Evolutionary conservation across 2,113 vertebrate species (phyloP), one percentile per base, ranked within the genome.

Genomic region (Camarhynchus parvulus): DNA sequence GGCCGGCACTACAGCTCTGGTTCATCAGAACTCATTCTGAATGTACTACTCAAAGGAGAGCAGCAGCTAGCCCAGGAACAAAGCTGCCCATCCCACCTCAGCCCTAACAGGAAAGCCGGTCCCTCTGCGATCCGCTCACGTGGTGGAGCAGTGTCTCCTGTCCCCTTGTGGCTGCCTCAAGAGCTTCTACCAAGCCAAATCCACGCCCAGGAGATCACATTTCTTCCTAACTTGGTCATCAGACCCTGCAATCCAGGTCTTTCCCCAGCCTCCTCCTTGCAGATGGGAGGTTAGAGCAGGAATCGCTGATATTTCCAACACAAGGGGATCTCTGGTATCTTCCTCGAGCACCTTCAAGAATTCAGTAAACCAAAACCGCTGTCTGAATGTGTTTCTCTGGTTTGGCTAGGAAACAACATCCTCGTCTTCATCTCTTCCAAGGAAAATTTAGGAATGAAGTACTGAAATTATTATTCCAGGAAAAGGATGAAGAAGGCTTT

Each of bases 1-100:
- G 24, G 19, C 59, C 78, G 72, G 79, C 63, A 72, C 92, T 90
- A 52, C 90, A 89, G 86, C 83, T 92, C 86, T 95, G 85, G 61
- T 61, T 75, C 41, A 10, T 42, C 30, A 31, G 88, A 78, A 75
- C 31, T 62, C 20, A 8, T 61, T 95, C 90, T 89, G 92, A 95
- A 94, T 90, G 90, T 96, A 84, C 90, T 75, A n/a, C 90, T 96
- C 93, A 80, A 89, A 95, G 62, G 77, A 92, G 73, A 66, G 75
- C 67, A 88, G 67, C 87, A 73, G 78, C 94, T 81, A 22, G 35
- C 59, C 64, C 67, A 80, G 59, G 62, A 83, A 47, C 31, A 20
- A 88, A 89, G 77, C 80, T 64, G 61, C 66, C 72, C 5, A 5
- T 70, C n/a, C 47, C 79, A 55, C 64, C 33, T 76, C 64, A 78